These are phyloP conservation scores for Cichlasoma orientale DNA, from an alignment of 2,797 vertebrate species.

Conservation along the genomic window DNA sequence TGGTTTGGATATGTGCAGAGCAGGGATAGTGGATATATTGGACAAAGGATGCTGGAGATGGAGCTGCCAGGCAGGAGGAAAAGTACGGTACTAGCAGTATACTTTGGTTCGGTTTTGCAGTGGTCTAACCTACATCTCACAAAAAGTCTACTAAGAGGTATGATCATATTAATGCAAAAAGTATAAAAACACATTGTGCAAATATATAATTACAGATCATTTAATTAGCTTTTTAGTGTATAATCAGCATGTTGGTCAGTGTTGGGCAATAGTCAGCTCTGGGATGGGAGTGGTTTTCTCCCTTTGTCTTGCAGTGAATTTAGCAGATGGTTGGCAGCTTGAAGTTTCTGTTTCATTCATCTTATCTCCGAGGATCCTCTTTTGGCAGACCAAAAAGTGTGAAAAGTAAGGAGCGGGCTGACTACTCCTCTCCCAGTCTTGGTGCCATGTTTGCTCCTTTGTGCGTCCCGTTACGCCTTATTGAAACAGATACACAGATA, in stretches of 20 bases:
- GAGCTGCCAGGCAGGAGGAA: neutral
- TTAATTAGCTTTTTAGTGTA: neutral
- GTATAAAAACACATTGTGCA: neutral
- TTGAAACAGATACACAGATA: constrained; percentile 41
- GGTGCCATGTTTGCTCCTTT: constrained; percentile 33
- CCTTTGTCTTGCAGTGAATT: constrained; percentile 24
- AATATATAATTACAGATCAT: neutral
- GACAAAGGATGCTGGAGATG: neutral
- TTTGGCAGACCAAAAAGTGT: constrained; percentile 31
- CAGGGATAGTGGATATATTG: neutral
- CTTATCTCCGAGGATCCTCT: constrained; percentile 47
- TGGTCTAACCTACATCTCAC: neutral
- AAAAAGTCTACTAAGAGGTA: neutral
- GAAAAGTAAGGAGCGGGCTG: constrained; percentile 43
- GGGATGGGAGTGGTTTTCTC: constrained; percentile 8
- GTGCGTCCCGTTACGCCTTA: constrained; percentile 42
- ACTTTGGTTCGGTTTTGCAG: neutral
- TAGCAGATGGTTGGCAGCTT: constrained; percentile 54
- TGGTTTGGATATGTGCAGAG: neutral
- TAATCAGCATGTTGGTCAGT: constrained; percentile 2
- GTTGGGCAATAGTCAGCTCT: neutral
- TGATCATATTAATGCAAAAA: neutral
- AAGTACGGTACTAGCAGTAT: neutral
- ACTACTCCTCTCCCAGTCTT: constrained; percentile 26
- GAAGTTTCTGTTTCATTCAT: constrained; percentile 54